Percentiles rank a stretch among this genome's conserved stretches.
These are phyloP conservation scores for Malthinus flaveolus DNA, from an alignment of 2,888 invertebrate species.

Conservation along the genomic window DNA sequence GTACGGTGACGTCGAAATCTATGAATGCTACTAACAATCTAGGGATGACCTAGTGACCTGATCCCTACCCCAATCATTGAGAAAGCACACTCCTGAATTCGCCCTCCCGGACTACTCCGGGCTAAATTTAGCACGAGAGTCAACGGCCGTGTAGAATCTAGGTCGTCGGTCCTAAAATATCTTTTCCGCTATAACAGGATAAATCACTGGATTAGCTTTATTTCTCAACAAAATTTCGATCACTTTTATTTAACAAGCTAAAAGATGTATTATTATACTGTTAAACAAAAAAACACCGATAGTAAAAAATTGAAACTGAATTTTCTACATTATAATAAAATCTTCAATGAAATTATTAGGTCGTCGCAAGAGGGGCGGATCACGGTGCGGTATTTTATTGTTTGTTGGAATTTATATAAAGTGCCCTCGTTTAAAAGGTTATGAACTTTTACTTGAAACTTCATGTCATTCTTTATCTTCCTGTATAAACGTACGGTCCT, in stretches of 20 bases:
- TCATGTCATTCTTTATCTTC: too few relatives aligned
- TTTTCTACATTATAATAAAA: too few relatives aligned
- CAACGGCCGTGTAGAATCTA: constrained; percentile 27
- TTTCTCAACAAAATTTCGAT: constrained; percentile 22
- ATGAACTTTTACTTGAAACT: too few relatives aligned
- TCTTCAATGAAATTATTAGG: too few relatives aligned
- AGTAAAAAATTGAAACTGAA: too few relatives aligned
- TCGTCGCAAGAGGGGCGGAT: too few relatives aligned
- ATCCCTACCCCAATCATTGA: constrained; percentile 29
- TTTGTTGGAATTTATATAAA: too few relatives aligned
- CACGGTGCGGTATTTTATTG: too few relatives aligned
- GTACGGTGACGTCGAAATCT: constrained; percentile 35
- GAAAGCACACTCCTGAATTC: constrained; percentile 26
- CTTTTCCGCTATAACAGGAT: constrained; percentile 12
- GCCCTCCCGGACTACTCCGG: constrained; percentile 28
- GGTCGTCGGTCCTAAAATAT: constrained; percentile 28
- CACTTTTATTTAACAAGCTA: background rate
- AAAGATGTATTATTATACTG: too few relatives aligned
- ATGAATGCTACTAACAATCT: constrained; percentile 30
- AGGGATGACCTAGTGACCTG: constrained; percentile 40
- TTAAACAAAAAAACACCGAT: too few relatives aligned
- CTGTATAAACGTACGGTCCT: too few relatives aligned
- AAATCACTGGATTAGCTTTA: constrained; percentile 13
- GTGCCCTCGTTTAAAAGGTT: too few relatives aligned
- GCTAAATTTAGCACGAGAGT: constrained; percentile 34